These are phyloP conservation scores for Perizoma flavofasciatum DNA, from an alignment of 2,888 invertebrate genomes.

Conservation along the genomic window DNA sequence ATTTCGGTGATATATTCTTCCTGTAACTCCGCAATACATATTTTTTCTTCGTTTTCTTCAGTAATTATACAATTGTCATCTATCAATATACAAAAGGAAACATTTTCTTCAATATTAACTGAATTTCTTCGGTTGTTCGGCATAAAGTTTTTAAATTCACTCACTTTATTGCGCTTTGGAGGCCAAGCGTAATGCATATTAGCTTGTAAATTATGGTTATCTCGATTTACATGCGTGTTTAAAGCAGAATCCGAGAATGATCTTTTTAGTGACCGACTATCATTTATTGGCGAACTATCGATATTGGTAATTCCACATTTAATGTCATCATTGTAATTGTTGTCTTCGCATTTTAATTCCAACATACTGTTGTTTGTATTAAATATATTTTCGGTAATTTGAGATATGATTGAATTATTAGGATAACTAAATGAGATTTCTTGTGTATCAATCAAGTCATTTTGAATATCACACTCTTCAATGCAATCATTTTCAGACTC, in stretches of 20 bases:
- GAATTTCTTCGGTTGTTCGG: slow-evolving; percentile 72
- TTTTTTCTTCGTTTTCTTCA: slow-evolving; percentile 64
- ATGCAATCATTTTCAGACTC: slow-evolving; percentile 9
- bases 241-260: slow-evolving; percentile 73
- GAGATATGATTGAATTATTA: slow-evolving; percentile 25
- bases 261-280: slow-evolving; percentile 57
- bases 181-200: slow-evolving; percentile 45
- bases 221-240: slow-evolving; percentile 40
- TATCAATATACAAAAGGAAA: slow-evolving; percentile 74
- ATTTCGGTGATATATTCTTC: slow-evolving; percentile 52
- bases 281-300: slow-evolving; percentile 27
- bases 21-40: slow-evolving; percentile 61
- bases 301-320: slow-evolving; percentile 12
- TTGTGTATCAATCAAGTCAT: slow-evolving; percentile 12
- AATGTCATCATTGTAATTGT: slow-evolving; percentile 7
- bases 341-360: slow-evolving; percentile 7
- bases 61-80: slow-evolving; percentile 70
- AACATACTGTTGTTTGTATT: slow-evolving; percentile 5
- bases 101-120: slow-evolving; percentile 68
- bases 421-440: slow-evolving; percentile 21
- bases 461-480: slow-evolving; percentile 11
- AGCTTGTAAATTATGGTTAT: slow-evolving; percentile 39
- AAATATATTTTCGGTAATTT: slow-evolving; percentile 19
- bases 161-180: slow-evolving; percentile 59
- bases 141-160: slow-evolving; percentile 49